phyloP scores from a whole-genome alignment of 2,797 vertebrate genomes.

The Nannoperca obscura region DNA sequence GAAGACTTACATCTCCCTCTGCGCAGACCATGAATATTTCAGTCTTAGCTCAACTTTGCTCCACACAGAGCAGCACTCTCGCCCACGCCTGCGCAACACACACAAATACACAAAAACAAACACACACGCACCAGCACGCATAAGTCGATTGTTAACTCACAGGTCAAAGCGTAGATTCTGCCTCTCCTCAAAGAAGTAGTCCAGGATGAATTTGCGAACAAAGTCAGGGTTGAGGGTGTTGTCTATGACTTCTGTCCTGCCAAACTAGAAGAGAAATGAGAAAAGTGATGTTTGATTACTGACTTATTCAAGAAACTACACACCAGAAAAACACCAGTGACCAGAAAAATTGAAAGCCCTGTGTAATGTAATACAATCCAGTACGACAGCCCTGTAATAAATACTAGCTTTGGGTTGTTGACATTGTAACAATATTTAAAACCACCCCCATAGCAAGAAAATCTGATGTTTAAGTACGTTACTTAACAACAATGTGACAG shows the following conservation, averaged over 20 bases:
- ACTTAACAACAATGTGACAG: neutral
- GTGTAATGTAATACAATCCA: neutral
- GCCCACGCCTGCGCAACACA: conserved; percentile 25
- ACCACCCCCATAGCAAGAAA: neutral
- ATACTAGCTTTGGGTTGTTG: neutral
- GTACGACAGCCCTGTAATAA: too few relatives aligned
- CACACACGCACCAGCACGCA: conserved; percentile 17
- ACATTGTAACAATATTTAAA: neutral
- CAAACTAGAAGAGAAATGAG: conserved; percentile 85
- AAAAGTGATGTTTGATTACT: neutral
- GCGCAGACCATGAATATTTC: conserved; percentile 74
- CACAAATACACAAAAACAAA: conserved; percentile 13
- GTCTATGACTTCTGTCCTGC: conserved; percentile 97
- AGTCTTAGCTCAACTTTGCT: conserved; percentile 58
- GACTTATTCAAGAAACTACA: neutral
- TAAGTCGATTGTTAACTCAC: conserved; percentile 86
- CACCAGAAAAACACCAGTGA: neutral
- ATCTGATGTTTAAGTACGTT: neutral
- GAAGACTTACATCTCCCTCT: conserved; percentile 59
- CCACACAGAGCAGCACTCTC: conserved; percentile 49
- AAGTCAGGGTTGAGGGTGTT: conserved; percentile 99
- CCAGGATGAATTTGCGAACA: conserved; percentile 97
- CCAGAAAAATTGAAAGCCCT: neutral
- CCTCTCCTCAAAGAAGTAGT: conserved; percentile 98
- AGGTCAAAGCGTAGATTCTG: conserved; percentile 98